Conservation (phyloP, 2,113 vertebrate species). For the Rhinichthys klamathensis region DNA sequence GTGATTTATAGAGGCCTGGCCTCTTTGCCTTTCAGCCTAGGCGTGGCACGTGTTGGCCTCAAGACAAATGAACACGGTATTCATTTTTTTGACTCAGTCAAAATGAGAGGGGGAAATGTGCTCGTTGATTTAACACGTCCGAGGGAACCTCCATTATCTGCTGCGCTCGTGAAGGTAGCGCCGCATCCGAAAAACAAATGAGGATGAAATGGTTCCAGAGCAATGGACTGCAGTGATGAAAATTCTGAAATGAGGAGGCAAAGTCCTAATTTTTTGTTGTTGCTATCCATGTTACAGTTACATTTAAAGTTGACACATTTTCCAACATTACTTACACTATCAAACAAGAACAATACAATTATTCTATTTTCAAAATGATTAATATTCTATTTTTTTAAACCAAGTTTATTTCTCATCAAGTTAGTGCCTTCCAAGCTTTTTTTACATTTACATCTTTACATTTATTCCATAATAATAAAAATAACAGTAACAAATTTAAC, state of each 20-base stretch:
- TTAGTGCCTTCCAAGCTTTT: no score
- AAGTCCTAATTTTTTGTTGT: neutral
- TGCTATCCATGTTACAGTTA: no score
- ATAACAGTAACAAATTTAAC: no score
- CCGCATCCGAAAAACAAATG: constrained; percentile 19
- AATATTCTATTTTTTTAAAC: no score
- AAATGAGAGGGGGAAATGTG: constrained; percentile 45
- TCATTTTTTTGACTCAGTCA: constrained; percentile 43
- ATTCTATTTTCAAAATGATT: no score
- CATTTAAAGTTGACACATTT: no score
- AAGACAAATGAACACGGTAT: constrained; percentile 45
- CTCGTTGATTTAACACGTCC: constrained; percentile 39
- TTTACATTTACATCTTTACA: no score
- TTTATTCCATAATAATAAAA: no score
- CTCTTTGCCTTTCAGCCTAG: constrained; percentile 47
- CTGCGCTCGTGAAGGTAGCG: neutral
- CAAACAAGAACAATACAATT: no score
- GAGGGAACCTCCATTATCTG: constrained; percentile 35
- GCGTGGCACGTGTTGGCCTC: constrained; percentile 27
- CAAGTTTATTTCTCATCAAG: no score
- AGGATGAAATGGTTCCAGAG: constrained; percentile 27
- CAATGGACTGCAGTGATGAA: neutral
- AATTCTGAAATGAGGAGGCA: neutral
- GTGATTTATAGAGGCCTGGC: constrained; percentile 67
- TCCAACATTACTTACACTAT: no score